These are phyloP conservation scores for Aphodius granarius DNA, from an alignment of 2,888 invertebrate genomes.

Conservation along the genomic window DNA sequence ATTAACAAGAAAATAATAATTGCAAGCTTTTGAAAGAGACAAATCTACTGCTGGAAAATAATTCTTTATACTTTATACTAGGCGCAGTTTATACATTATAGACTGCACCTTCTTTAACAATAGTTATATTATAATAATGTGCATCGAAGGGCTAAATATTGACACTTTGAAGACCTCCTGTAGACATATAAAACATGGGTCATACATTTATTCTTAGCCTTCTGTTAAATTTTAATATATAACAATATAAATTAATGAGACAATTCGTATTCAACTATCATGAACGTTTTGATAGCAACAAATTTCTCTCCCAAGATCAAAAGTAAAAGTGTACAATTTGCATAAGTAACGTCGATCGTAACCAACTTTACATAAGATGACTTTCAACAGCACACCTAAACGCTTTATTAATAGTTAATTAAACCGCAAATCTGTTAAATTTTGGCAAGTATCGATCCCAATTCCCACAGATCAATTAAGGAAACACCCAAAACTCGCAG, in stretches of 20 bases:
- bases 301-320: not conserved
- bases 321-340: not conserved
- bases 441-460: not conserved
- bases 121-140: no score
- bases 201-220: no score
- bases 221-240: no score
- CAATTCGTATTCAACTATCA: not conserved
- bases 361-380: not conserved
- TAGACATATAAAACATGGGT: no score
- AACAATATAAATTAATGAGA: not conserved
- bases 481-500: not conserved
- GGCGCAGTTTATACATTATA: no score
- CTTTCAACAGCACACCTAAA: not conserved
- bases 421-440: not conserved
- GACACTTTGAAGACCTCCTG: no score
- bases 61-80: no score
- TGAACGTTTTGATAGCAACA: not conserved
- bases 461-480: not conserved
- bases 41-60: no score
- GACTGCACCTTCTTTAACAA: no score
- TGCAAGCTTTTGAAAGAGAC: no score
- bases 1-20: no score
- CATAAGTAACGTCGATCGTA: not conserved
- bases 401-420: not conserved
- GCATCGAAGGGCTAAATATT: no score